Conservation (phyloP, 2,797 vertebrate genomes). For the Phylloscopus collybita region DNA sequence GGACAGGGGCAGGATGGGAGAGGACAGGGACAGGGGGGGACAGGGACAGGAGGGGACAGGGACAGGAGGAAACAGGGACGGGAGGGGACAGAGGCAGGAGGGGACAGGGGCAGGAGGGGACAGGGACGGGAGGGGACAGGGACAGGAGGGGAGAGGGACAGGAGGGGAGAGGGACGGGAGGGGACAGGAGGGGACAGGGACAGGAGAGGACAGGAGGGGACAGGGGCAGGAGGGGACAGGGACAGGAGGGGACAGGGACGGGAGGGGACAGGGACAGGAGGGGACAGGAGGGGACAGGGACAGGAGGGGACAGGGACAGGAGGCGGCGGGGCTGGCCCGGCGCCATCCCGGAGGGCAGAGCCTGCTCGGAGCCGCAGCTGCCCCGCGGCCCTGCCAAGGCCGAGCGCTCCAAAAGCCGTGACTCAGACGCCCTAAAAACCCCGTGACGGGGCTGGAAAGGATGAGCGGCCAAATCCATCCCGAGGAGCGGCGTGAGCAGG, state of each 20-base stretch:
- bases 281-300: too few relatives aligned
- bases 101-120: background rate
- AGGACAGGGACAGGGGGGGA: too few relatives aligned
- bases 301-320: background rate
- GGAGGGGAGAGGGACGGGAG: too few relatives aligned
- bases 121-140: too few relatives aligned
- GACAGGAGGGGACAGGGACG: too few relatives aligned
- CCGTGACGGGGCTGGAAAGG: fast-evolving
- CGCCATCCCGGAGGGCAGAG: background rate
- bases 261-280: too few relatives aligned
- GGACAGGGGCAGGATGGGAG: background rate
- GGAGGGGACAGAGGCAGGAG: too few relatives aligned
- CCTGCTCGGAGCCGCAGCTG: background rate
- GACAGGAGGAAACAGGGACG: too few relatives aligned
- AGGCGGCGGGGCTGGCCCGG: background rate
- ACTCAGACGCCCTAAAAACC: slow-evolving; percentile 4
- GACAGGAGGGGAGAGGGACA: too few relatives aligned
- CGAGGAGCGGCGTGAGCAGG: fast-evolving
- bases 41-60: too few relatives aligned
- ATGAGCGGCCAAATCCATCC: background rate
- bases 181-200: background rate
- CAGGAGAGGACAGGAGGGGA: too few relatives aligned
- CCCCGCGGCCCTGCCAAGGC: background rate
- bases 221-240: too few relatives aligned
- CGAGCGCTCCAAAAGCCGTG: background rate